Base-by-base conservation (phyloP, 1,140 invertebrate genomes). In the Hestina assimilis region DNA sequence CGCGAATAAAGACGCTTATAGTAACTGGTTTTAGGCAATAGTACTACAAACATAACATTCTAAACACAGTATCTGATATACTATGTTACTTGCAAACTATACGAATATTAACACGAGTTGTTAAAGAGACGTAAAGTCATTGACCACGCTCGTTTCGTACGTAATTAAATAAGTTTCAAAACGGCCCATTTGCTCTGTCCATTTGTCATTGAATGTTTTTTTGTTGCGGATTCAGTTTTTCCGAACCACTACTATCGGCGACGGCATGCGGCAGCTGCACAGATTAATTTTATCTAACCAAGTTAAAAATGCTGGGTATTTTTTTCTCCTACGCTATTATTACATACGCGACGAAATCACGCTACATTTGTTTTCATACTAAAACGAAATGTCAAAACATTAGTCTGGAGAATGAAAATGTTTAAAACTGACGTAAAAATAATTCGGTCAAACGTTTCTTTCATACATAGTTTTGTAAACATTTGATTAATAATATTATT, bases 231-330 rank as follows among this genome's bases (percentile, higher is more conserved):
- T 54, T 61, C 48, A 50, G 40, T 50, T 50, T 48, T 50, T 46
- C 23, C 43, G 66, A 43, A 55, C 50, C 47, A 47, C 63, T 57
- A 67, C 59, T 48, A 58, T 58, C 54, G 45, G 24, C 26, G 58
- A 66, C 53, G 54, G 54, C 59, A 60, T 52, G 60, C 65, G 63
- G 73, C 79, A 82, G 79, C 79, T 79, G 76, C 64, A 65, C 57
- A 51, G 66, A 77, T 77, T 79, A 79, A 74, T 77, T 78, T 63
- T 63, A 63, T 79, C 66, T 67, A 63, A 64, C 66, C 50, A 73
- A 69, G 63, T 71, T 68, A 35, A 73, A 73, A 72, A 73, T 67
- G 58, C 67, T 47, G 48, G 47, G 33, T 23, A 43, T 56, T 64
- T 52, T 47, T 46, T 46, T 35, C 15, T 35, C 7, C 21, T n/a